Base-by-base conservation (phyloP, 2,888 invertebrate species). In the Molanna angustata region DNA sequence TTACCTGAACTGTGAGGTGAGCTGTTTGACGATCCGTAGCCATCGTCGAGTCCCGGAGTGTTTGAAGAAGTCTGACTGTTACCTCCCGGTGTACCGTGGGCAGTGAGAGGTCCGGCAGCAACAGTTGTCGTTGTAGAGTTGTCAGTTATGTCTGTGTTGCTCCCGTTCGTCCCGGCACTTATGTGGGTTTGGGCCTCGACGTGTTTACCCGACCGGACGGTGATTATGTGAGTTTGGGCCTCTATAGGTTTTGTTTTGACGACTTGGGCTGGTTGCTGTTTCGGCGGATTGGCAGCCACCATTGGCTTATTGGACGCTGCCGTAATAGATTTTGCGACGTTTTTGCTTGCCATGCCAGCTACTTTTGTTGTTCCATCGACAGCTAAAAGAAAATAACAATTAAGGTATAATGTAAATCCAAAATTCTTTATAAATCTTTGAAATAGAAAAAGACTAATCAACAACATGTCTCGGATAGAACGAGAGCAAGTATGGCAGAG, bases 1-100 rank as follows among this genome's bases (percentile, higher is more conserved):
- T 69, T 65, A 82, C 83, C 83, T 55, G 82, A 76, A 16, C 83
- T 83, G 54, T 82, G 72, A 1, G 84, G 84, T 3, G 84, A 84
- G 65, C 83, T 83, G 62, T 82, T 80, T 13, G 81, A 83, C 0
- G 83, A 83, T 56, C 82, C 84, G 64, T 84, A 84, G 1, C 84
- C 84, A 61, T 84, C 84, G 60, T 84, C 84, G 1, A 83, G 66
- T 1, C 72, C 74, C 7, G 72, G 70, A 16, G 71, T 68, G 68
- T 68, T 20, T 67, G 70, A 32, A 40, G 58, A 54, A 20, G 44
- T 58, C 39, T 48, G 52, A 57, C 74, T 75, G 49, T 73, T 66
- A 0, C 74, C 72, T 1, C 73, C 75, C 0, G 75, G 76, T 0
- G 74, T 75, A 3, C 73, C 70, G 20, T 52, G 59, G 39, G 66